Base-by-base conservation (phyloP, 2,113 vertebrate genomes). In the Catagonus wagneri region DNA sequence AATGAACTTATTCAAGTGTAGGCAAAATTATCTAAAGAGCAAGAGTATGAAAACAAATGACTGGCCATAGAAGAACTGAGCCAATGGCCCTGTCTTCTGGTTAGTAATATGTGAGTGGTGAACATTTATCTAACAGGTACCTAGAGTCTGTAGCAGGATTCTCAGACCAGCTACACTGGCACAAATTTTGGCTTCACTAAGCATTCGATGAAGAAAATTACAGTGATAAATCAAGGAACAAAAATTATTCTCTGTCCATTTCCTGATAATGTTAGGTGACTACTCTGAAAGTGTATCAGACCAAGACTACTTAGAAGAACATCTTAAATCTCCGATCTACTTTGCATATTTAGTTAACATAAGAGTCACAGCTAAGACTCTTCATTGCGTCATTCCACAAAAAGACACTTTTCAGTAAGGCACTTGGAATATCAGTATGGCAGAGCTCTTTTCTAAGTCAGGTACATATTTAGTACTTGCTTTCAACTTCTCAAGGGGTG, bases 261-360 rank as follows among this genome's bases (percentile, higher is more conserved):
- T 90, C 23, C 61, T 75, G n/a, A 19, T 71, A 78, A 74, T 69
- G 94, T 97, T 74, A 88, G 27, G 16, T n/a, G 20, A 25, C 34
- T 34, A 22, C n/a, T 54, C 54, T 79, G 61, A 90, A 96, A 60
- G 22, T 60, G 65, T 75, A 74, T 93, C 36, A 79, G 69, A 71
- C 7, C 22, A 68, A n/a, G 56, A 44, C 69, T 78, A 65, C 36
- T 79, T 10, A 25, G 39, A 79, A 83, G 23, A 36, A 1, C 20
- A 20, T 86, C 34, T 75, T 74, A 63, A 74, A 79, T 78, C 32
- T 54, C 44, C 36, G 63, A 84, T 93, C 91, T 5, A 34, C 60
- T 39, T 79, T 76, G 34, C 54, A 22, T 76, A 56, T 84, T 84
- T 71, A 84, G 58, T 79, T 88, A 39, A 66, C 10, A 12, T 65